Base-by-base conservation (phyloP, 2,113 vertebrate species). In the Dipodomys merriami region DNA sequence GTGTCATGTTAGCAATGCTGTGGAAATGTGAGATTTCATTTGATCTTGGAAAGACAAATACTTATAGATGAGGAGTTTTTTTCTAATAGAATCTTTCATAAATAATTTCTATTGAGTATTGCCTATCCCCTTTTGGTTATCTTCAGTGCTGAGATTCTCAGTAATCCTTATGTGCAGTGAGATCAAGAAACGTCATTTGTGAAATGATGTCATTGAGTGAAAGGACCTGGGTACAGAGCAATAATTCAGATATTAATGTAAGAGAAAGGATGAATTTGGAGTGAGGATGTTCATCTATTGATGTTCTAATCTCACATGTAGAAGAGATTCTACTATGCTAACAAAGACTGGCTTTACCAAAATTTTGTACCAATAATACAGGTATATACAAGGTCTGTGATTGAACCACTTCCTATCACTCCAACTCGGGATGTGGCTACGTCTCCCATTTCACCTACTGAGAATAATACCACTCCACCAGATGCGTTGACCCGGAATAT, bases 301-400 rank as follows among this genome's bases (percentile, higher is more conserved):
- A 19, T 89, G 19, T 84, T 86, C 53, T 80, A 76, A 89, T 10
- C 11, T 8, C 11, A 30, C 18, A 81, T 86, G 25, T 60, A 53
- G 71, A 91, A 95, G 25, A 76, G 19, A 8, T 86, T 94, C 22
- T 10, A 20, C 49, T 67, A 2, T 89, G 27, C 64, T 95, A 80
- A 96, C 44, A 86, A 91, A 94, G 64, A 5, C 49, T 95, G 69
- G 11, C 49, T 73, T 82, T 93, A 30, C 35, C 91, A 85, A 93
- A 94, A 44, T 93, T 93, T 95, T 91, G 71, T 74, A 92, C 86
- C 89, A 33, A 89, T 46, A 64, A 95, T 95, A 49, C 95, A 99
- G 99, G 99, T 99, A 68, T 99, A 99, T 95, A 99, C 99, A 7
- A 99, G 99, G 74, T 99, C 99, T 0, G 99, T 99, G 95, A 99